Evolutionary conservation across 2,888 invertebrate species (phyloP).

Genomic region (Esperia sulphurella): DNA sequence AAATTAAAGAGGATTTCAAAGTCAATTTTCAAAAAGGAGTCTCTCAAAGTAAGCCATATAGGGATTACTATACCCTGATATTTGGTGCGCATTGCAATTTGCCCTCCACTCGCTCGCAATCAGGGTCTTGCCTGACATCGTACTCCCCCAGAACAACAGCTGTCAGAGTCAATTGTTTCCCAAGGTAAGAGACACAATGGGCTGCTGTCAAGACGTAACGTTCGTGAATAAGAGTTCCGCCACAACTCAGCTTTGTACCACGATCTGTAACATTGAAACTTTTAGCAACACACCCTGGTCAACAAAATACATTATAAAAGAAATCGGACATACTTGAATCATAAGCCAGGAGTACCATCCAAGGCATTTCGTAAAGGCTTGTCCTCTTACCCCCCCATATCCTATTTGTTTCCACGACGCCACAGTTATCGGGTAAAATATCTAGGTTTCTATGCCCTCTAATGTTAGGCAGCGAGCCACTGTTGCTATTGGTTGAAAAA

Average conservation of each 20-base stretch:
- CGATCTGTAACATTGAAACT: constrained; percentile 30
- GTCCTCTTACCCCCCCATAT: constrained; percentile 82
- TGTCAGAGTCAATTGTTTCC: constrained; percentile 45
- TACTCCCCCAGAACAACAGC: constrained; percentile 81
- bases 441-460: constrained; percentile 39
- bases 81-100: constrained; percentile 34
- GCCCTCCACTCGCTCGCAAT: constrained; percentile 58
- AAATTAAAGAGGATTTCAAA: too few relatives aligned
- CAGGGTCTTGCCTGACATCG: constrained; percentile 45
- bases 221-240: constrained; percentile 75
- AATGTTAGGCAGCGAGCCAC: constrained; percentile 30
- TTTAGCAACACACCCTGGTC: background rate
- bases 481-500: constrained; percentile 10
- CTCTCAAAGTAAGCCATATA: background rate
- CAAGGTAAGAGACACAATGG: constrained; percentile 77
- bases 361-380: constrained; percentile 82
- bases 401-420: constrained; percentile 70
- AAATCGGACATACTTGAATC: constrained; percentile 40
- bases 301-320: background rate
- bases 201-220: constrained; percentile 80
- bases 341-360: constrained; percentile 87
- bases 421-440: constrained; percentile 72
- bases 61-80: constrained; percentile 20
- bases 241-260: constrained; percentile 58
- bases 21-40: too few relatives aligned